A percentile compares a stretch with the other conserved stretches of the same genome.
Conservation (phyloP, 2,113 vertebrate species). For the Istiophorus platypterus region DNA sequence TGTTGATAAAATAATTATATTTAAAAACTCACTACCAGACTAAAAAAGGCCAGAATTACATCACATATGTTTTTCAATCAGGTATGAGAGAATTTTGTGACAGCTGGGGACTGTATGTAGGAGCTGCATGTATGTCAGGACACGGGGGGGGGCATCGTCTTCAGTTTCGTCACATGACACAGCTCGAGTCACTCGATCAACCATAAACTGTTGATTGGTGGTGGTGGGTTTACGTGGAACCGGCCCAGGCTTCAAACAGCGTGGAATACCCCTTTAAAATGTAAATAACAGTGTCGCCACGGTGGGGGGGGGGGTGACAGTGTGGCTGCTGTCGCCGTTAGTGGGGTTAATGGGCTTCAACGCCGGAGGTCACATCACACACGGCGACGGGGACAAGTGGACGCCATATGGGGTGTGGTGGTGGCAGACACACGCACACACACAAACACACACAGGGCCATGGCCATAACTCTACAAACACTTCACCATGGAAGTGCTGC, state of each 20-base stretch:
- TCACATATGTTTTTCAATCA: too few species aligned
- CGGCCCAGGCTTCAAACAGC: background rate
- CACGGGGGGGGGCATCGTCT: too few species aligned
- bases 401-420: slow-evolving; percentile 33
- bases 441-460: background rate
- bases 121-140: too few species aligned
- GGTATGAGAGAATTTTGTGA: too few species aligned
- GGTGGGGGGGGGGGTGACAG: slow-evolving; percentile 42
- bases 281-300: slow-evolving; percentile 24
- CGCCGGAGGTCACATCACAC: slow-evolving; percentile 55
- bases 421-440: background rate
- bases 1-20: background rate
- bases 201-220: too few species aligned
- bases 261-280: slow-evolving; percentile 13
- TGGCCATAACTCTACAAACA: background rate
- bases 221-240: background rate
- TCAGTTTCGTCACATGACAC: background rate
- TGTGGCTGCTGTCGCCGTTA: slow-evolving; percentile 44
- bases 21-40: background rate
- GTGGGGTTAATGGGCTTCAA: slow-evolving; percentile 66
- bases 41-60: too few species aligned
- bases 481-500: too few species aligned
- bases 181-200: too few species aligned
- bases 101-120: too few species aligned
- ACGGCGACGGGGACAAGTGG: slow-evolving; percentile 18